Evolutionary conservation across 2,888 invertebrate species (phyloP).

Genomic region (Agrotis exclamationis): DNA sequence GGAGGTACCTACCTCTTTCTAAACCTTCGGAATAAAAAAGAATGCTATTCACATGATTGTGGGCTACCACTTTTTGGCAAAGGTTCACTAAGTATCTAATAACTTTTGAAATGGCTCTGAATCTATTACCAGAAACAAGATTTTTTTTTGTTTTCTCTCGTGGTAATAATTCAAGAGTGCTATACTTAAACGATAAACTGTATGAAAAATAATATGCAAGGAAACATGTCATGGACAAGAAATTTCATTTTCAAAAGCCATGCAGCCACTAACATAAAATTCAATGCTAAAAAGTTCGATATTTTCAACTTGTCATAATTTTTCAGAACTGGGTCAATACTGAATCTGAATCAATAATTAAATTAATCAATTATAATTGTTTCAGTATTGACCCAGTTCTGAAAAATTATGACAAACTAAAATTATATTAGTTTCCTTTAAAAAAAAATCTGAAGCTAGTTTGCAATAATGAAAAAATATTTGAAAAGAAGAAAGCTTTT

Average conservation of each 20-base stretch:
- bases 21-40: too few species aligned
- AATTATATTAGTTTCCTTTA: conserved; percentile 1
- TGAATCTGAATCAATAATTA: too few species aligned
- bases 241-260: conserved; percentile 11
- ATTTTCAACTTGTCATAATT: conserved; percentile 9
- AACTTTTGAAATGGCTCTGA: neutral
- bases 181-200: neutral
- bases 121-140: neutral
- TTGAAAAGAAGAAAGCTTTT: neutral
- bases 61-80: too few species aligned
- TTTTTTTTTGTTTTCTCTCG: too few species aligned
- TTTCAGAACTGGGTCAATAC: conserved; percentile 10
- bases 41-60: too few species aligned
- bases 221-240: conserved; percentile 19
- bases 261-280: conserved; percentile 20
- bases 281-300: conserved; percentile 23
- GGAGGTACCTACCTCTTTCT: too few species aligned
- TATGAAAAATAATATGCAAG: conserved; percentile 8
- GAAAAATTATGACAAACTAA: conserved; percentile 2
- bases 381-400: conserved; percentile 10
- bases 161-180: too few species aligned
- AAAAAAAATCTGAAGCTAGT: too few species aligned
- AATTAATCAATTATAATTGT: too few species aligned
- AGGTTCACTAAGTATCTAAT: too few species aligned
- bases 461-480: too few species aligned